A percentile compares a stretch with the other conserved stretches of the same genome.
phyloP scores from a whole-genome alignment of 2,888 invertebrate genomes.

The Drosophila antonietae region DNA sequence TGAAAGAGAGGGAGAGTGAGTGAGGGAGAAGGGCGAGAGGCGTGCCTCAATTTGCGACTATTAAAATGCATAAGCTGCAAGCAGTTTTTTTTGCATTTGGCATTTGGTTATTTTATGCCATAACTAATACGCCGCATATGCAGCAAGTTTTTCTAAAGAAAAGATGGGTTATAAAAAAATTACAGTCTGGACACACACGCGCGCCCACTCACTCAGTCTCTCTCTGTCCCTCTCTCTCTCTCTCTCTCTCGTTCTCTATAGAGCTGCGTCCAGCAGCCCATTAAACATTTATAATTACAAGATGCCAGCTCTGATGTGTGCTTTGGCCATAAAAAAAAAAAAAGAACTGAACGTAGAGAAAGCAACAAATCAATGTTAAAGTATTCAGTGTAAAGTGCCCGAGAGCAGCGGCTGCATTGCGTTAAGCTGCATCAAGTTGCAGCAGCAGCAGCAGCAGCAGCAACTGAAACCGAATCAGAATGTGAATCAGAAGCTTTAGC shows the following conservation, averaged over 20 bases:
- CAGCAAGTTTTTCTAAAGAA: conserved; percentile 4
- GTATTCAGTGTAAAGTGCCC: conserved; percentile 48
- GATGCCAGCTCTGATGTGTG: conserved; percentile 43
- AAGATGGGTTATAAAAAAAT: not conserved
- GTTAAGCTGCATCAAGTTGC: conserved; percentile 41
- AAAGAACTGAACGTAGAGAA: conserved; percentile 6
- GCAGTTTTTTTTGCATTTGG: conserved; percentile 55
- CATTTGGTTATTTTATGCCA: conserved; percentile 52
- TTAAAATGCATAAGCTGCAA: conserved; percentile 75
- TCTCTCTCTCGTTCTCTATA: not conserved
- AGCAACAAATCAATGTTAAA: conserved; percentile 24
- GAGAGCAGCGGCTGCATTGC: conserved; percentile 26
- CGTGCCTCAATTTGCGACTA: conserved; percentile 70
- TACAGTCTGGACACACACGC: conserved; percentile 18
- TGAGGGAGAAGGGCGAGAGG: not conserved
- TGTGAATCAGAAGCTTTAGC: conserved; percentile 24
- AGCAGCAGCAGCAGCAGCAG: conserved; percentile 15
- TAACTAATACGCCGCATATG: conserved; percentile 66
- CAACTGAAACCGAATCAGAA: conserved; percentile 24
- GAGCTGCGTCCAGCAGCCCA: conserved; percentile 42
- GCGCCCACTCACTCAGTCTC: not conserved
- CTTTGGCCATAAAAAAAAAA: conserved; percentile 19
- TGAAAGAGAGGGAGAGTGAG: not conserved
- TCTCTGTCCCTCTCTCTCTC: no score
- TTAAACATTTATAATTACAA: conserved; percentile 83